phyloP scores from a whole-genome alignment of 2,113 vertebrate species.

The Fukomys damarensis region DNA sequence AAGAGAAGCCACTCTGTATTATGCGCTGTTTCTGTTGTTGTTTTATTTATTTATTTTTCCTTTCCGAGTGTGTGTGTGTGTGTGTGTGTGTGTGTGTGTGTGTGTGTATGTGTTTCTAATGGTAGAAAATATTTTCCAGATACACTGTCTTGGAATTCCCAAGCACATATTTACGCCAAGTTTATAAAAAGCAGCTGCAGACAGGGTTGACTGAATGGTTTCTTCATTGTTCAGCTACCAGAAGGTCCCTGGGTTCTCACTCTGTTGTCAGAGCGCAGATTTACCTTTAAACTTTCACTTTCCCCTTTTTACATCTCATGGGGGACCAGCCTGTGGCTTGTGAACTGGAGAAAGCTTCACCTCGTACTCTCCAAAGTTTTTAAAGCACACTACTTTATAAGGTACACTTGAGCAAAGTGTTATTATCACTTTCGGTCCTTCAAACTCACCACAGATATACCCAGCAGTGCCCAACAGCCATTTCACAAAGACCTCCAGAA shows the following conservation, averaged over 20 bases:
- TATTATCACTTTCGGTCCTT: not conserved
- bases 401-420: not conserved
- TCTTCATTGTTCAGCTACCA: constrained; percentile 90
- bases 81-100: not conserved
- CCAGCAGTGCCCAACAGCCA: not conserved
- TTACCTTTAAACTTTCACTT: constrained; percentile 55
- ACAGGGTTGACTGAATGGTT: constrained; percentile 90
- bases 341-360: fast-evolving
- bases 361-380: not conserved
- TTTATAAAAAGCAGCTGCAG: constrained; percentile 90
- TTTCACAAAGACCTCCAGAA: not conserved
- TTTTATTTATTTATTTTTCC: not conserved
- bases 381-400: not conserved
- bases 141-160: constrained; percentile 88
- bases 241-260: constrained; percentile 84
- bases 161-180: constrained; percentile 86
- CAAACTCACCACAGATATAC: not conserved
- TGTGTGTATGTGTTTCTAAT: constrained; percentile 82
- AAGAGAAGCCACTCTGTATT: constrained; percentile 83
- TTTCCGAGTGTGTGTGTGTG: constrained; percentile 79
- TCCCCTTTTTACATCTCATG: not conserved
- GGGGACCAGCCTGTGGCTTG: not conserved
- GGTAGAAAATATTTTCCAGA: constrained; percentile 91
- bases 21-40: constrained; percentile 87
- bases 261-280: constrained; percentile 73